Conservation (phyloP, 2,888 invertebrate species). For the Torymus tubicola region DNA sequence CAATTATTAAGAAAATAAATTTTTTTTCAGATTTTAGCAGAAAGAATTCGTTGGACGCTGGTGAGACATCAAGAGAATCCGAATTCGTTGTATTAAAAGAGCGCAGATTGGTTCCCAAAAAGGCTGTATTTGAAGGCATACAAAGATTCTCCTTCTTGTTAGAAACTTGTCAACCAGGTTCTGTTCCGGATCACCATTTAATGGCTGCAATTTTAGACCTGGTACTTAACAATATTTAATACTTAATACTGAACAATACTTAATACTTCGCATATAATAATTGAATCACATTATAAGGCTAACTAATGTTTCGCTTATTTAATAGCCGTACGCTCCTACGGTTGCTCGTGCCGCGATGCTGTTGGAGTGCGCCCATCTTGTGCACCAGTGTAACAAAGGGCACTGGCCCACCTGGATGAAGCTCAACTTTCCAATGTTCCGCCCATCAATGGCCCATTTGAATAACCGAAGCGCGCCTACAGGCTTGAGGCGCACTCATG, state of each 20-base stretch:
- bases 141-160: conserved; percentile 92
- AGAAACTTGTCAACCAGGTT: conserved; percentile 97
- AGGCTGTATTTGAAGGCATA: conserved; percentile 91
- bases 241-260: conserved; percentile 71
- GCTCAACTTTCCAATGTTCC: conserved; percentile 86
- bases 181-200: conserved; percentile 96
- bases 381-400: conserved; percentile 98
- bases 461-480: conserved; percentile 78
- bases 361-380: conserved; percentile 96
- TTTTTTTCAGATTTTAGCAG: conserved; percentile 82
- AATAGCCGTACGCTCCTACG: conserved; percentile 93
- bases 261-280: too few relatives aligned
- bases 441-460: conserved; percentile 82
- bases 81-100: conserved; percentile 94
- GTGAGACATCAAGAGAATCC: conserved; percentile 88
- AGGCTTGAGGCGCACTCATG: conserved; percentile 82
- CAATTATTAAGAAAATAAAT: background rate
- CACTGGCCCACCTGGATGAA: conserved; percentile 99
- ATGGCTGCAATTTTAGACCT: conserved; percentile 95
- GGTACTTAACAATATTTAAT: conserved; percentile 77
- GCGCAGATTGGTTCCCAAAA: conserved; percentile 87
- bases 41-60: conserved; percentile 89
- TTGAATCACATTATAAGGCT: background rate
- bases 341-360: conserved; percentile 94
- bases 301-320: conserved; percentile 4